These are phyloP conservation scores for Pipistrellus pipistrellus DNA, from an alignment of 2,797 vertebrate species.

Conservation along the genomic window DNA sequence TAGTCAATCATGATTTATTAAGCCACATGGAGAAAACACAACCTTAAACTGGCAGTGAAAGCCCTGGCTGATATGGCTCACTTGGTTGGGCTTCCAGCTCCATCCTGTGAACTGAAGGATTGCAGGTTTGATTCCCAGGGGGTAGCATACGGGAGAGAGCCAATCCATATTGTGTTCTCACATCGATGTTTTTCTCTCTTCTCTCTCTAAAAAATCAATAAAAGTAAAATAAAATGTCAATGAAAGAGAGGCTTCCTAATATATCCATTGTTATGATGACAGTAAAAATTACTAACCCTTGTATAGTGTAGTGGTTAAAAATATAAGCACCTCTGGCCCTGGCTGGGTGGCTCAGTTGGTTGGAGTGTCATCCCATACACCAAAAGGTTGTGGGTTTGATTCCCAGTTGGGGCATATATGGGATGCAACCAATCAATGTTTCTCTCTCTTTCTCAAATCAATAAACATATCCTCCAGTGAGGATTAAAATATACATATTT, in stretches of 20 bases:
- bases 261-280: neutral
- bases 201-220: neutral
- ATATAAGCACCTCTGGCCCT: neutral
- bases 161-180: neutral
- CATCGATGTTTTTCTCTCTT: neutral
- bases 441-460: neutral
- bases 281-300: neutral
- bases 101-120: neutral
- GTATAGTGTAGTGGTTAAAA: neutral
- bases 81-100: neutral
- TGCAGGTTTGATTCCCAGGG: neutral
- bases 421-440: neutral
- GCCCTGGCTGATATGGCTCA: neutral
- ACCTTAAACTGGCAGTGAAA: slow-evolving; percentile 13
- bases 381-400: neutral
- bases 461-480: neutral
- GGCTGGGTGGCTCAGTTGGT: neutral
- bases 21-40: neutral
- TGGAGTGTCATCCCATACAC: neutral
- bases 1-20: slow-evolving; percentile 38
- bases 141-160: neutral
- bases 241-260: slow-evolving; percentile 1
- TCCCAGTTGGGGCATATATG: neutral
- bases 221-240: neutral
- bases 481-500: neutral